Evolutionary conservation across 2,888 invertebrate genomes (phyloP), one percentile per base, ranked within the genome.

Genomic region (Nomada hirtipes): DNA sequence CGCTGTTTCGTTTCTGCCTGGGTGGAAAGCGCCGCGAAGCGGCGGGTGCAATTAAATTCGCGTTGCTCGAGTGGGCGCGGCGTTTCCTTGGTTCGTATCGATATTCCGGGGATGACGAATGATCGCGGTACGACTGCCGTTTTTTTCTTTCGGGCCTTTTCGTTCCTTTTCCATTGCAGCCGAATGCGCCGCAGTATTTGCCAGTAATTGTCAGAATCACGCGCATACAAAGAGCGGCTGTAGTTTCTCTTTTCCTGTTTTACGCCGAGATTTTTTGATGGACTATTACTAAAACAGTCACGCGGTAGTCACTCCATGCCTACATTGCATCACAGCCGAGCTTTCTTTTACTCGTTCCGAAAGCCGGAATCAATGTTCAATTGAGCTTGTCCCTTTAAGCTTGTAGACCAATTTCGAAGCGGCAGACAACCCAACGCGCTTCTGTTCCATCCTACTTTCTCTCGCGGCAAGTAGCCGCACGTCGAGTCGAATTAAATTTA

Each of bases 271-370:
- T 57, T 55, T 69, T 57, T 69, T 13, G 23, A 1, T 18, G 13
- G 36, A 36, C 18, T 18, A 57, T 69, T 69, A 55, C n/a, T 69
- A 69, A 69, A 69, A 69, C 68, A 23, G 26, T 57, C 61, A 72
- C 72, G 63, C 42, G 63, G 63, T 0, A 57, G 68, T 44, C 55
- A 23, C 55, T 44, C 55, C 42, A 57, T 57, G 68, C n/a, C 44
- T 18, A 44, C 23, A 57, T 69, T 57, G 68, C 68, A 44, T 69
- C 68, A 57, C 57, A 55, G 7, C 18, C n/a, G 13, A 26, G 44
- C 44, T 57, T 57, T 57, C 68, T 23, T 69, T 69, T 44, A 36
- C 29, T 42, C n/a, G n/a, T 69, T 57, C 44, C 55, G 44, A n/a
- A 57, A 57, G 68, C 20, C 26, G 36, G 20, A 20, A 36, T 18